These are phyloP conservation scores for Sesia bembeciformis DNA, from an alignment of 2,888 invertebrate genomes.

Conservation along the genomic window DNA sequence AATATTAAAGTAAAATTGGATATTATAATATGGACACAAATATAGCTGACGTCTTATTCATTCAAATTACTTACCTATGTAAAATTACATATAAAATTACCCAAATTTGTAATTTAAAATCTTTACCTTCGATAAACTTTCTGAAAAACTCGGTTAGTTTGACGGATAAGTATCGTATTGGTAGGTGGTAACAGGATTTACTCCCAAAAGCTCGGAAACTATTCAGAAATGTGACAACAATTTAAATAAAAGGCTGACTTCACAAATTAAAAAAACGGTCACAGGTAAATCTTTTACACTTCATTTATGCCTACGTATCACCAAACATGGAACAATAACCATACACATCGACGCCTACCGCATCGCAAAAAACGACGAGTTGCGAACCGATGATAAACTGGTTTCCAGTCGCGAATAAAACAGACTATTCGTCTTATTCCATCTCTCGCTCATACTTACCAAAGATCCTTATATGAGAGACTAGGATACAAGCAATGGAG, in stretches of 20 bases:
- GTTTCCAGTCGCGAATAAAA: conserved; percentile 38
- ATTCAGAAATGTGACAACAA: neutral
- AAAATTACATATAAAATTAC: too few species aligned
- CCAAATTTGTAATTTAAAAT: too few species aligned
- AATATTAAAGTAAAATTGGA: too few species aligned
- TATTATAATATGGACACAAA: too few species aligned
- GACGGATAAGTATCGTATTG: too few species aligned
- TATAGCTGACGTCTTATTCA: too few species aligned
- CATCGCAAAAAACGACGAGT: conserved; percentile 42
- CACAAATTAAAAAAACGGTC: neutral
- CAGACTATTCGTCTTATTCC: conserved; percentile 33
- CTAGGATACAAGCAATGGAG: conserved; percentile 16
- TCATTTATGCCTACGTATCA: neutral
- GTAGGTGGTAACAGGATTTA: too few species aligned
- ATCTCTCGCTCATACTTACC: neutral
- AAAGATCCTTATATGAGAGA: conserved; percentile 10
- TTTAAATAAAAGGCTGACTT: neutral
- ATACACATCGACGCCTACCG: conserved; percentile 55
- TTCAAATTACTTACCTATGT: too few species aligned
- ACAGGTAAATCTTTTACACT: neutral
- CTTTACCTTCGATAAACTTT: too few species aligned
- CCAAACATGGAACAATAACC: neutral
- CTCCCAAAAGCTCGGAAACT: neutral
- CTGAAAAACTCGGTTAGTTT: too few species aligned
- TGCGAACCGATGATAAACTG: conserved; percentile 62